These are phyloP conservation scores for Amblyraja radiata DNA, from an alignment of 2,797 vertebrate species.

Conservation along the genomic window DNA sequence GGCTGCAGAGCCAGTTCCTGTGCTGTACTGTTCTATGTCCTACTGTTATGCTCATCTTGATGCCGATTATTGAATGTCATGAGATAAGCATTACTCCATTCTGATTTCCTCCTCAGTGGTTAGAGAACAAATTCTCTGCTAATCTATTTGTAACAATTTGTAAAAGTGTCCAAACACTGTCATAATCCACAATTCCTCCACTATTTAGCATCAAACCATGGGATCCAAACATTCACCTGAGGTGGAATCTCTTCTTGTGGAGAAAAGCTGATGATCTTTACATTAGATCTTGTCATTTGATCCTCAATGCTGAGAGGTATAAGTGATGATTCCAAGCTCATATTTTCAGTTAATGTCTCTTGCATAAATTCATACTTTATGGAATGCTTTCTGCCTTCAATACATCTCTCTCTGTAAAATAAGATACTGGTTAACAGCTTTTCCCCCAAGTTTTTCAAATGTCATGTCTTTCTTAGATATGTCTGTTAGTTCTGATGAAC, in stretches of 20 bases:
- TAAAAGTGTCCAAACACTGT: background rate
- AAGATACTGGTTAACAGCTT: background rate
- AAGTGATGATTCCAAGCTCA: background rate
- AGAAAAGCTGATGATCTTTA: slow-evolving; percentile 45
- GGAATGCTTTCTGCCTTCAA: background rate
- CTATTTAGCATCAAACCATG: background rate
- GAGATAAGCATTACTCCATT: background rate
- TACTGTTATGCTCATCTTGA: background rate
- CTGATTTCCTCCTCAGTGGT: background rate
- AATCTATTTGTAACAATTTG: background rate
- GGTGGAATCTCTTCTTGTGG: slow-evolving; percentile 5
- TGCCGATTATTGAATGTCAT: background rate
- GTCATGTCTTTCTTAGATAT: background rate
- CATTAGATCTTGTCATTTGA: slow-evolving; percentile 46
- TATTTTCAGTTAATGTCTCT: background rate
- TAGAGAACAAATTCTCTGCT: background rate
- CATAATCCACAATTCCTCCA: background rate
- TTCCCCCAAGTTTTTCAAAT: background rate
- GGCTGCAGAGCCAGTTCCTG: too few species aligned
- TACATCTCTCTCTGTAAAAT: background rate
- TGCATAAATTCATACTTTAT: background rate
- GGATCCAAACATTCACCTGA: slow-evolving; percentile 23
- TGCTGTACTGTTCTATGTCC: background rate
- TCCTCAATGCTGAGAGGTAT: slow-evolving; percentile 50
- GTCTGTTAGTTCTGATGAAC: too few species aligned